Percentiles rank a stretch among this genome's conserved stretches.
Evolutionary conservation across 1,140 invertebrate species (phyloP).

Genomic region (Phortica variegata): DNA sequence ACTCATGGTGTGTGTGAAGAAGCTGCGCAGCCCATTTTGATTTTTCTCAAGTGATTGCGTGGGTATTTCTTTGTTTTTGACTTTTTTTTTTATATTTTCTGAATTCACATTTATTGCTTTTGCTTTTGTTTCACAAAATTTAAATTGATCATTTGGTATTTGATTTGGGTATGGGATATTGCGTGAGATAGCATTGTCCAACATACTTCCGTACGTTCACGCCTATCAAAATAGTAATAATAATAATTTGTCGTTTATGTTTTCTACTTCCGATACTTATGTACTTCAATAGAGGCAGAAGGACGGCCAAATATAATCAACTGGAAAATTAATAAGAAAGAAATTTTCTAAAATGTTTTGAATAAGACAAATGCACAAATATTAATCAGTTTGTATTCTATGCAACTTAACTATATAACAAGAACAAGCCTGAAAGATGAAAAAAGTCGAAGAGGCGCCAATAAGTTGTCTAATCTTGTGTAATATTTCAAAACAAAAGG

Average conservation of each 20-base stretch:
- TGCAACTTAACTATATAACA: too few relatives aligned
- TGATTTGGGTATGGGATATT: constrained; percentile 34
- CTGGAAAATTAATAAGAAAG: constrained; percentile 28
- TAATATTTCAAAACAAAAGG: constrained; percentile 15
- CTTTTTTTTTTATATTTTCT: constrained; percentile 34
- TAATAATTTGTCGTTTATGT: constrained; percentile 49
- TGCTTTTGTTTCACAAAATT: constrained; percentile 43
- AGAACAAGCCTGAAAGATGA: too few relatives aligned
- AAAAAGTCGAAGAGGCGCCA: constrained; percentile 29
- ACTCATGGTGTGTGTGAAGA: too few relatives aligned
- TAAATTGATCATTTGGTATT: constrained; percentile 43
- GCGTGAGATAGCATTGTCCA: constrained; percentile 28
- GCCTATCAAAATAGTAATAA: constrained; percentile 42
- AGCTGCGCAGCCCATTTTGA: constrained; percentile 24
- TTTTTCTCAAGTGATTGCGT: constrained; percentile 56
- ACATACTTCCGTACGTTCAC: constrained; percentile 1
- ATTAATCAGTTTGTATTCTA: too few relatives aligned
- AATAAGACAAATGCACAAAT: not conserved
- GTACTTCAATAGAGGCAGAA: too few relatives aligned
- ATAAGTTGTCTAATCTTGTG: constrained; percentile 32
- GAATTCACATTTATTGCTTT: constrained; percentile 29
- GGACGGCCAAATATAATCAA: too few relatives aligned
- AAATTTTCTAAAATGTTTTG: constrained; percentile 13
- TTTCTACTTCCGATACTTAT: constrained; percentile 41
- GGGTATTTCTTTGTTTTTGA: constrained; percentile 20